These are phyloP conservation scores for Serranus cabrilla DNA, from an alignment of 2,797 vertebrate genomes.

Conservation along the genomic window DNA sequence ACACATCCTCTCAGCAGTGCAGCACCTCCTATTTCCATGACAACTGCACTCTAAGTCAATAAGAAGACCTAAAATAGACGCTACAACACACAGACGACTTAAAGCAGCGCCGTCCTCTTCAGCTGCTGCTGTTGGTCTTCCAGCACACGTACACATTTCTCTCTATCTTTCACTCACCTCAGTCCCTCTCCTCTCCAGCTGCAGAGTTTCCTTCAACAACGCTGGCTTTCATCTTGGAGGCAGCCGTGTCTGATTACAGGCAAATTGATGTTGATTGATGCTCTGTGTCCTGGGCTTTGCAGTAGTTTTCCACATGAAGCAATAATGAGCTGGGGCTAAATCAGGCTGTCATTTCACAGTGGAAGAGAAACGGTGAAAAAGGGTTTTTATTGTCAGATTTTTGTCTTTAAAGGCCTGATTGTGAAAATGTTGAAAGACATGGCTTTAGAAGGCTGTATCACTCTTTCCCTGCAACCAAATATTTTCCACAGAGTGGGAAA, in stretches of 20 bases:
- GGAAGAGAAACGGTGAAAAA: neutral
- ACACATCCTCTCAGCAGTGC: neutral
- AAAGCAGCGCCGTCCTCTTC: slow-evolving; percentile 11
- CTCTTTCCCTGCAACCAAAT: slow-evolving; percentile 2
- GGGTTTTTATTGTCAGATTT: slow-evolving; percentile 2
- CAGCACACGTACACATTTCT: neutral
- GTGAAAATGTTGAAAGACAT: neutral
- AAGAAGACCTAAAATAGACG: slow-evolving; percentile 49
- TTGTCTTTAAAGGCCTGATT: neutral
- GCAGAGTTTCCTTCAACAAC: slow-evolving; percentile 16
- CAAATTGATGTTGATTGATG: slow-evolving; percentile 59
- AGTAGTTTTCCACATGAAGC: slow-evolving; percentile 38
- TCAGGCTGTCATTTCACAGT: slow-evolving; percentile 13
- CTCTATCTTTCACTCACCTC: neutral
- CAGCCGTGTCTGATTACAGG: slow-evolving; percentile 55
- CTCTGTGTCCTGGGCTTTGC: slow-evolving; percentile 21
- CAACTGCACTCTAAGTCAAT: slow-evolving; percentile 42
- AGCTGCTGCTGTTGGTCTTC: slow-evolving; percentile 23
- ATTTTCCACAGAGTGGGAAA: neutral
- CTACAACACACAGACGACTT: slow-evolving; percentile 9
- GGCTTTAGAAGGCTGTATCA: neutral
- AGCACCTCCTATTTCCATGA: slow-evolving; percentile 44
- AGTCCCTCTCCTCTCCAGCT: slow-evolving; percentile 16
- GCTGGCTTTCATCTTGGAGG: slow-evolving; percentile 41
- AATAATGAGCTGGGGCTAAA: slow-evolving; percentile 8